Percentiles rank a stretch among this genome's conserved stretches.
phyloP scores from a whole-genome alignment of 2,797 vertebrate species.

The Manis pentadactyla region DNA sequence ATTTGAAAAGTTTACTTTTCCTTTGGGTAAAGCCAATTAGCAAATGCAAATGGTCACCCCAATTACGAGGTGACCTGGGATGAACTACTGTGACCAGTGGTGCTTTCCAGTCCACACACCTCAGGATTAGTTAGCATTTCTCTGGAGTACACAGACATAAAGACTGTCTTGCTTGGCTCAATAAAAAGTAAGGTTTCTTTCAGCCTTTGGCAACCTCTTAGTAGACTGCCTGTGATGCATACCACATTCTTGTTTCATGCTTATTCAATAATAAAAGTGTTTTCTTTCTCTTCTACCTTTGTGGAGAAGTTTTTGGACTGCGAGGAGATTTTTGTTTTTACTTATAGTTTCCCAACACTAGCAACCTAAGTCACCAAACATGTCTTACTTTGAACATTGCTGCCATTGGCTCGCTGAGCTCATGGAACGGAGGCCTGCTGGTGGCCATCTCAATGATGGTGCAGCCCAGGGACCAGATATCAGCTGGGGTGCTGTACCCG shows the following conservation, averaged over 20 bases:
- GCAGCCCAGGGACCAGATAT: conserved; percentile 91
- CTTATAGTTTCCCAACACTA: neutral
- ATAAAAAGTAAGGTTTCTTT: neutral
- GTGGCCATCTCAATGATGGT: conserved; percentile 92
- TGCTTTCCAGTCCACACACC: neutral
- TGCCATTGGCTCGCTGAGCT: conserved; percentile 88
- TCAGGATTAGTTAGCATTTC: neutral
- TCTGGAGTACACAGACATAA: neutral
- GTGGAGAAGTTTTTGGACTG: neutral
- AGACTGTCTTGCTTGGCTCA: neutral
- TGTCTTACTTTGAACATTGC: conserved; percentile 88
- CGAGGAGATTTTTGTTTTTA: neutral
- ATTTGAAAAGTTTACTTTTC: neutral
- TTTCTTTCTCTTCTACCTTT: neutral
- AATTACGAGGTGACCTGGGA: neutral
- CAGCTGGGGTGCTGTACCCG: conserved; percentile 88
- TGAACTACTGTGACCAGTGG: neutral
- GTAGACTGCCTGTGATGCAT: neutral
- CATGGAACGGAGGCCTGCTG: conserved; percentile 87
- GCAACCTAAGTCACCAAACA: neutral
- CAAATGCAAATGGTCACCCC: neutral
- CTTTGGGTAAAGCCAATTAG: neutral
- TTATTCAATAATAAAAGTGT: neutral
- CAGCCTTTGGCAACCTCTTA: neutral
- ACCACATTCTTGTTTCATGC: neutral